Base-by-base conservation (phyloP, 2,888 invertebrate species). In the Drosophila prolongata region DNA sequence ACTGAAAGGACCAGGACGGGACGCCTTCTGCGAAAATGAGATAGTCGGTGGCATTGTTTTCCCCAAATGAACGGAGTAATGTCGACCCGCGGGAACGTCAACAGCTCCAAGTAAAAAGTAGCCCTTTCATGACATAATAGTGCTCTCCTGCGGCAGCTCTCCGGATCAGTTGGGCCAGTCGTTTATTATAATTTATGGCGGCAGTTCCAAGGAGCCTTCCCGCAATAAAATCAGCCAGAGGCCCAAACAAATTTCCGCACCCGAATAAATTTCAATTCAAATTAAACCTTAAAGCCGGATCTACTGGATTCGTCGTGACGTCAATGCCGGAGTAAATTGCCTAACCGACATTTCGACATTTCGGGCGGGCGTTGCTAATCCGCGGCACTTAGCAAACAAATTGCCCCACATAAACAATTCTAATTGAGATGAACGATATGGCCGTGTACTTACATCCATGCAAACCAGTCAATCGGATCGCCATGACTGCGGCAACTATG, bases 391-490 rank as follows among this genome's bases (percentile, higher is more conserved):
- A 71, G 70, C 73, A 81, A 84, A 87, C 85, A 89, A 85, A 85
- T 85, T 83, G 87, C 89, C 79, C 54, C 72, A 72, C 84, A 89
- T 81, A 83, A 87, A 84, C 81, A 81, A 77, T 76, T 80, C 79
- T 89, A 87, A 85, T 89, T 85, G 89, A 78, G 85, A 85, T 80
- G 71, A 76, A 85, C 84, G 84, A 86, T 82, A 76, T 54, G 79
- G 66, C 75, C 61, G 57, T 72, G 42, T 35, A 66, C 49, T 43
- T 55, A 53, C 46, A 44, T 16, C 42, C 53, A 54, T 43, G 71
- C 43, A 19, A 54, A 69, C 61, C 66, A 47, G 46, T 66, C 43
- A 62, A 58, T 70, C 55, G 55, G 46, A 58, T 60, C 46, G 52
- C 73, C 27, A 42, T 37, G 50, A 42, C 55, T 68, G 40, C 55